A percentile compares a stretch with the other conserved stretches of the same genome.
Conservation (phyloP, 35 echinoderm and acorn worm species). For the Apostichopus japonicus region DNA sequence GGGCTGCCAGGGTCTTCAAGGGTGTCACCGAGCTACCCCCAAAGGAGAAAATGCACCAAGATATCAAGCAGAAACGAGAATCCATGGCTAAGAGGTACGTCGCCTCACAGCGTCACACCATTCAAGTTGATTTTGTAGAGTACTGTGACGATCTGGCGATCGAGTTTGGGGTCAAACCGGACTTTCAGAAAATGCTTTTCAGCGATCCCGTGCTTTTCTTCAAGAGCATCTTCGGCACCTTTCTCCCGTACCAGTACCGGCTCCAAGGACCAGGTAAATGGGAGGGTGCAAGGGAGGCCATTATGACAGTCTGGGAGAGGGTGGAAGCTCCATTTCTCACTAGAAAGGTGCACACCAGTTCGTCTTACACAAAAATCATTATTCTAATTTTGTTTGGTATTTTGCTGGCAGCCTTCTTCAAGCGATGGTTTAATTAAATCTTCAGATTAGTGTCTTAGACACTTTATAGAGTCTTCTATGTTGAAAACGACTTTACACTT, state of each 20-base stretch:
- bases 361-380: not conserved
- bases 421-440: not conserved
- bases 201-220: conserved; percentile 69
- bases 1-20: conserved; percentile 76
- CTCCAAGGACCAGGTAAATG: conserved; percentile 88
- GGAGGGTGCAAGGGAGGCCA: conserved; percentile 77
- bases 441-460: too few relatives aligned
- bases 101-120: conserved; percentile 81
- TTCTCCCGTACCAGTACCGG: conserved; percentile 86
- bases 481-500: too few relatives aligned
- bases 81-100: conserved; percentile 69
- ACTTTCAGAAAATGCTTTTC: conserved; percentile 70
- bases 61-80: conserved; percentile 62
- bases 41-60: conserved; percentile 45
- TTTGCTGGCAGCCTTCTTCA: not conserved
- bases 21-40: conserved; percentile 58
- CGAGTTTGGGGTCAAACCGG: conserved; percentile 81
- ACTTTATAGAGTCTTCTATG: too few relatives aligned
- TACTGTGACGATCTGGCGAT: conserved; percentile 82
- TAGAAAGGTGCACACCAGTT: conserved; percentile 20
- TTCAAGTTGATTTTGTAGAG: conserved; percentile 82
- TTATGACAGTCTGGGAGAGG: conserved; percentile 67
- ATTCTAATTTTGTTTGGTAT: not conserved
- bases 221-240: conserved; percentile 73
- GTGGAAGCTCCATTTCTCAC: conserved; percentile 69